Conservation (phyloP, 2,888 invertebrate species). For the Campopleginae sp. region DNA sequence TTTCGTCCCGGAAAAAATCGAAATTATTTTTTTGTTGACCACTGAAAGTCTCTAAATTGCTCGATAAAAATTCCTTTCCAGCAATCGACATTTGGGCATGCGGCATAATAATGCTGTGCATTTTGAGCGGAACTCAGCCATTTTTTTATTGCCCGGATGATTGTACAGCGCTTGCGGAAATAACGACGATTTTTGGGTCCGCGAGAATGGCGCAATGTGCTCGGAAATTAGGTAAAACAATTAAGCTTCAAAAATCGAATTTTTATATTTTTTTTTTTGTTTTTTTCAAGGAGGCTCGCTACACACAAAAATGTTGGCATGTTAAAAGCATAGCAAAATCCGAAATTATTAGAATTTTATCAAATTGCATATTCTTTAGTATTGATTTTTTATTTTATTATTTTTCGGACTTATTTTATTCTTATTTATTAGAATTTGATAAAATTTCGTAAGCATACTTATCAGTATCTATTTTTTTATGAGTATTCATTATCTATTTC, state of each 20-base stretch:
- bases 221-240: slow-evolving; percentile 86
- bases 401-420: too few species aligned
- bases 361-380: too few species aligned
- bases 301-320: too few species aligned
- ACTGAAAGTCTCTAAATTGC: background rate
- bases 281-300: too few species aligned
- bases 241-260: background rate
- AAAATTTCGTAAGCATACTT: too few species aligned
- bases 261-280: background rate
- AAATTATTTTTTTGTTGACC: background rate
- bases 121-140: slow-evolving; percentile 92
- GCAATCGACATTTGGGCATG: slow-evolving; percentile 96
- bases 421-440: too few species aligned
- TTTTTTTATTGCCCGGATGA: slow-evolving; percentile 94
- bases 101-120: slow-evolving; percentile 92
- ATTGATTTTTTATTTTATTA: too few species aligned
- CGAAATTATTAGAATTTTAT: too few species aligned
- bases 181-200: slow-evolving; percentile 92
- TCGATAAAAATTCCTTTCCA: slow-evolving; percentile 71
- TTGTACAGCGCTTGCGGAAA: slow-evolving; percentile 92
- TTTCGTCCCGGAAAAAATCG: background rate
- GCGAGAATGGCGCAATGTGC: slow-evolving; percentile 89
- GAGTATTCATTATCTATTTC: too few species aligned
- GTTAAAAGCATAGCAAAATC: too few species aligned
- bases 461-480: too few species aligned